Conservation (phyloP, 1,140 invertebrate genomes). For the Aphelenchoides besseyi region DNA sequence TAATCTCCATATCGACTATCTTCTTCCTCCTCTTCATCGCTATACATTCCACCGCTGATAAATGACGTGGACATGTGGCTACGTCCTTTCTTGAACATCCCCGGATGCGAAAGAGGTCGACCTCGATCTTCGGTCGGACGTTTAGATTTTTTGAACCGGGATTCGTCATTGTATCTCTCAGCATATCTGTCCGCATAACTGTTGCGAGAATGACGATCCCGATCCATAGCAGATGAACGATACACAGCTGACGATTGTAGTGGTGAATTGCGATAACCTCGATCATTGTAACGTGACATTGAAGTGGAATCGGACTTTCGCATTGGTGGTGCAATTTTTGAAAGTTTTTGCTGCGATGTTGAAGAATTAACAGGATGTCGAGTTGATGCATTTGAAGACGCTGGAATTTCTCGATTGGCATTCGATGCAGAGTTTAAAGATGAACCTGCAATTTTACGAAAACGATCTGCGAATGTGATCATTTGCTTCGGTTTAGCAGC, state of each 20-base stretch:
- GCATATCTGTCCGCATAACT: background rate
- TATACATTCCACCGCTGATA: background rate
- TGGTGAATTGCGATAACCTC: background rate
- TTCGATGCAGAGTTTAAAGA: background rate
- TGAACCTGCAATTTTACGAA: background rate
- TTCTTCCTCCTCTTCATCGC: background rate
- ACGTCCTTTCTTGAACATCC: conserved; percentile 14
- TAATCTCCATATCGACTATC: conserved; percentile 19
- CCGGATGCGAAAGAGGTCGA: background rate
- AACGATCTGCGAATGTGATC: conserved; percentile 10
- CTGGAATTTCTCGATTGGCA: background rate
- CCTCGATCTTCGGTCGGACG: background rate
- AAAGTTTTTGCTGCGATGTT: too few species aligned
- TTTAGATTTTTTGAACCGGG: background rate
- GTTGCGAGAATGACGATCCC: background rate
- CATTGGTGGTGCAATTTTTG: background rate
- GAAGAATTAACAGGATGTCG: background rate
- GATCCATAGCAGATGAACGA: background rate
- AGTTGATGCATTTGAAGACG: background rate
- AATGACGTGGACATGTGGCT: conserved; percentile 1
- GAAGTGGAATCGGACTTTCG: background rate
- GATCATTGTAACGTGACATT: background rate
- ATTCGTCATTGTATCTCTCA: background rate
- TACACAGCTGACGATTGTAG: background rate
- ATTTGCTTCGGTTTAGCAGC: background rate